Conservation (phyloP, 2,888 invertebrate species). For the Caenorhabditis sp. region DNA sequence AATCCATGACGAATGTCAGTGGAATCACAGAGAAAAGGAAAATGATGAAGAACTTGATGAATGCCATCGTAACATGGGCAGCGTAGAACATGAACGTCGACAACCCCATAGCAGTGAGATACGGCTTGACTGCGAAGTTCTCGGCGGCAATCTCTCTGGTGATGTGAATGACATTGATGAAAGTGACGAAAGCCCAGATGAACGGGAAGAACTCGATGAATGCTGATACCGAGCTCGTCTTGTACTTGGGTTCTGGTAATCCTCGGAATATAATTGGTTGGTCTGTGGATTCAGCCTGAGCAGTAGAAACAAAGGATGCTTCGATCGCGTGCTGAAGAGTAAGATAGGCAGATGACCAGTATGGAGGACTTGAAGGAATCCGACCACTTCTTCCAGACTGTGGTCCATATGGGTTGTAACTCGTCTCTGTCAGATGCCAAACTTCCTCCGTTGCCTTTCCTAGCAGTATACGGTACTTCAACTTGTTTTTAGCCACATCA, state of each 20-base stretch:
- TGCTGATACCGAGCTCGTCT: slow-evolving; percentile 41
- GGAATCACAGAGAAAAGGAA: slow-evolving; percentile 71
- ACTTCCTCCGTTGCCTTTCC: slow-evolving; percentile 29
- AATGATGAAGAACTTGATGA: slow-evolving; percentile 75
- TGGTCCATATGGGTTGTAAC: slow-evolving; percentile 42
- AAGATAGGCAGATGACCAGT: slow-evolving; percentile 77
- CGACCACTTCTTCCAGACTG: slow-evolving; percentile 27
- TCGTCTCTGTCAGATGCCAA: slow-evolving; percentile 53
- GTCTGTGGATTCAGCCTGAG: slow-evolving; percentile 9
- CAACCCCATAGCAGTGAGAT: slow-evolving; percentile 81
- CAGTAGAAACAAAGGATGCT: slow-evolving; percentile 21
- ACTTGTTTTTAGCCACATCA: slow-evolving; percentile 16
- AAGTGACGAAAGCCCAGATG: slow-evolving; percentile 76
- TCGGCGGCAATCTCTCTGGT: slow-evolving; percentile 79
- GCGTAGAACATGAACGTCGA: slow-evolving; percentile 77
- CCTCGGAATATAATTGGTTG: slow-evolving; percentile 53
- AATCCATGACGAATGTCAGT: slow-evolving; percentile 64
- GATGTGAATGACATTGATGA: slow-evolving; percentile 77
- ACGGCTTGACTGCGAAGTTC: slow-evolving; percentile 78
- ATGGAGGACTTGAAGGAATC: slow-evolving; percentile 76
- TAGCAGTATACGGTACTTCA: slow-evolving; percentile 54
- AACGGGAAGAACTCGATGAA: slow-evolving; percentile 69
- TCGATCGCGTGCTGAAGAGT: slow-evolving; percentile 78
- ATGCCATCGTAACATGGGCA: slow-evolving; percentile 77
- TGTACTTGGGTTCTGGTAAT: slow-evolving; percentile 65